Conservation (phyloP, 2,797 vertebrate species). For the Phalanger gymnotis region DNA sequence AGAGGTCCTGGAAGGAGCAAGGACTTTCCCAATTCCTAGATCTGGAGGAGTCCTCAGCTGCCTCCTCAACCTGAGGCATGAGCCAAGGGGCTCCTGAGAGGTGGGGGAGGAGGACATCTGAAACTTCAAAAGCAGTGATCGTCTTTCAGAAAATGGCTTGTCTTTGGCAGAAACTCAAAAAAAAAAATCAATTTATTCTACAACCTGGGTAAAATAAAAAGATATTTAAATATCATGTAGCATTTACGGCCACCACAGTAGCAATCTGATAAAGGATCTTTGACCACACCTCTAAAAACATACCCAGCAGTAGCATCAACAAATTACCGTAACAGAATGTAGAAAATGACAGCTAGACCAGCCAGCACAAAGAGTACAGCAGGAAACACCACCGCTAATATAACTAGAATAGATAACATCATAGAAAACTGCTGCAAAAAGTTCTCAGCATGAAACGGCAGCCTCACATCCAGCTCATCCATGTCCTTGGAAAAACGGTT, state of each 20-base stretch:
- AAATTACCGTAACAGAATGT: constrained; percentile 83
- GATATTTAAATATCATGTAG: neutral
- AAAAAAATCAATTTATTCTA: neutral
- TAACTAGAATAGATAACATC: constrained; percentile 81
- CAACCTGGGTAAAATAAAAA: neutral
- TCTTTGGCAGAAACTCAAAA: neutral
- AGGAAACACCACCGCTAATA: constrained; percentile 85
- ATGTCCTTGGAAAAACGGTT: constrained; percentile 92
- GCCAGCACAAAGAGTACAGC: constrained; percentile 83
- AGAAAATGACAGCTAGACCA: constrained; percentile 77
- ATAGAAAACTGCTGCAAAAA: constrained; percentile 87
- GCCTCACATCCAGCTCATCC: constrained; percentile 87
- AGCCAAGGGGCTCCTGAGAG: neutral
- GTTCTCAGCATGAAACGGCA: constrained; percentile 86
- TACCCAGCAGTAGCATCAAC: neutral
- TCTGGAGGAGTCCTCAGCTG: neutral
- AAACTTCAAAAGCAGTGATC: neutral
- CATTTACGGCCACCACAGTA: neutral
- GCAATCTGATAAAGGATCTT: neutral
- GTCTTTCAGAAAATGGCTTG: neutral
- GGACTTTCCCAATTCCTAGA: neutral
- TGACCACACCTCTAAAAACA: neutral
- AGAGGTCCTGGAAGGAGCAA: neutral
- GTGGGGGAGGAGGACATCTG: neutral
- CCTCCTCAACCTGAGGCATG: neutral